Evolutionary conservation across 2,113 vertebrate species (phyloP).

Genomic region (Xerus inauris): DNA sequence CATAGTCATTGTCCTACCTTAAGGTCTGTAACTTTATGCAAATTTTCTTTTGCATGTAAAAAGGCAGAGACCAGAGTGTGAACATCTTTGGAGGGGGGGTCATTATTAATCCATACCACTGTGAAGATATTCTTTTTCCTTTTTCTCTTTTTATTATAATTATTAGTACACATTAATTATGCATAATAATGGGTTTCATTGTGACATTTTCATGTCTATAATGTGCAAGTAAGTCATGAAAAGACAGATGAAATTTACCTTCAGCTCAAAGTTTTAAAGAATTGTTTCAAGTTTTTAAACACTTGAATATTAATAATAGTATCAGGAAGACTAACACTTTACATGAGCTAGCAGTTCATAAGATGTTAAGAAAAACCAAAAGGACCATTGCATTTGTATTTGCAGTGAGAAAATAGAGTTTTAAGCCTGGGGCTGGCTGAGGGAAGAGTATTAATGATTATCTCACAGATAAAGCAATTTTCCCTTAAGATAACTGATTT

Average conservation of each 20-base stretch:
- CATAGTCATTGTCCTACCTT: neutral
- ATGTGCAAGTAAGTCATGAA: neutral
- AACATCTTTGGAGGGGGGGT: neutral
- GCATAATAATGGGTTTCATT: neutral
- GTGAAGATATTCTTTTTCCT: neutral
- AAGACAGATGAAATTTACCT: neutral
- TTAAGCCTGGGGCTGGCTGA: neutral
- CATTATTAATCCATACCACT: neutral
- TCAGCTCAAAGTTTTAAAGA: neutral
- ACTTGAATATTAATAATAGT: conserved; percentile 38
- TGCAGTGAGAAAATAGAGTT: neutral
- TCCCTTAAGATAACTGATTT: neutral
- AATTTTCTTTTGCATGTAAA: neutral
- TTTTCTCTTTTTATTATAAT: neutral
- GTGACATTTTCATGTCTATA: neutral
- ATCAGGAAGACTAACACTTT: neutral
- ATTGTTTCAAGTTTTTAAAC: neutral
- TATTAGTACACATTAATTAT: neutral
- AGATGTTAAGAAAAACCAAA: neutral
- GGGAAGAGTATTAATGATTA: neutral
- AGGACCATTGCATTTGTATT: neutral
- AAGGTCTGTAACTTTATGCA: neutral
- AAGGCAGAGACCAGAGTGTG: neutral
- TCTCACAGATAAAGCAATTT: conserved; percentile 25
- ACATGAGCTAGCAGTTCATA: neutral